A percentile compares a stretch with the other conserved stretches of the same genome.
These are phyloP conservation scores for Hemicordylus capensis DNA, from an alignment of 2,113 vertebrate species.

Conservation along the genomic window DNA sequence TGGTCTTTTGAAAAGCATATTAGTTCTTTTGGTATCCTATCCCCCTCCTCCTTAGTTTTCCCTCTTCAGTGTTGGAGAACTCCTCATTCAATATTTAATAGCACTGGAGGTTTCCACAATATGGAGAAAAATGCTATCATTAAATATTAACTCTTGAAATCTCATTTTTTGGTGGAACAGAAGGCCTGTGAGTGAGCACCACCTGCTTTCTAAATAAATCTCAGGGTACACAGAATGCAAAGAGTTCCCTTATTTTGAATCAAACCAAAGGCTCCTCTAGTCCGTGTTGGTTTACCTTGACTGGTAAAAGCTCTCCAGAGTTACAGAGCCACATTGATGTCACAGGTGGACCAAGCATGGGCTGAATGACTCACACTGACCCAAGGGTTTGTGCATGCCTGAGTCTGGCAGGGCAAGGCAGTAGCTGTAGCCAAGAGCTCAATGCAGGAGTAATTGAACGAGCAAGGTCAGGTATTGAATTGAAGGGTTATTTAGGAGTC, in stretches of 20 bases:
- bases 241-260: neutral
- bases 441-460: too few relatives aligned
- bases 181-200: neutral
- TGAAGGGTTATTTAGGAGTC: too few relatives aligned
- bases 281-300: neutral
- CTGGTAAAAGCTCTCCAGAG: neutral
- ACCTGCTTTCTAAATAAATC: neutral
- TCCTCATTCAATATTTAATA: neutral
- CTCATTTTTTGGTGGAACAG: slow-evolving; percentile 10
- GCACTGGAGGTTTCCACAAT: neutral
- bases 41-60: rapidly evolving
- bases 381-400: too few relatives aligned
- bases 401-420: too few relatives aligned
- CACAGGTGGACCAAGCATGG: too few relatives aligned
- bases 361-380: too few relatives aligned
- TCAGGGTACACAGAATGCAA: neutral
- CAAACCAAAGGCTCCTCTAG: neutral
- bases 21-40: neutral
- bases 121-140: neutral
- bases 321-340: neutral
- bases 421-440: too few relatives aligned
- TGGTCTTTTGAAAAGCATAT: slow-evolving; percentile 1
- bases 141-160: slow-evolving; percentile 24
- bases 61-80: neutral
- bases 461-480: too few relatives aligned